Evolutionary conservation across 2,113 vertebrate genomes (phyloP), one percentile per base, ranked within the genome.

Genomic region (Pampusana beccarii): DNA sequence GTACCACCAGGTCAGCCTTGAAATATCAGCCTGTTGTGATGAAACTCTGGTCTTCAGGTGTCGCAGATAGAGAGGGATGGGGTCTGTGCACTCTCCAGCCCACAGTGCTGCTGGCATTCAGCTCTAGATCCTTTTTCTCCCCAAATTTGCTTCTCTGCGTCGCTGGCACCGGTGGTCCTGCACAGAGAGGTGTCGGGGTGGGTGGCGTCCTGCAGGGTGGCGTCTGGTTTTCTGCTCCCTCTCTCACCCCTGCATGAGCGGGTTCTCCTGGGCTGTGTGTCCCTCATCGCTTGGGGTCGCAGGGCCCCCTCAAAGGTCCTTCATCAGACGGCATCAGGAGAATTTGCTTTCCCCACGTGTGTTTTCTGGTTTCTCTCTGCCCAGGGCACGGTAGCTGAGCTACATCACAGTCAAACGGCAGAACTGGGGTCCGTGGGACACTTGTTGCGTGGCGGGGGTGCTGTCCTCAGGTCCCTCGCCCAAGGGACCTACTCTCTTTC

Each of bases 291-390:
- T 26, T n/a, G 46, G 56, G 58, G 33, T 16, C 69, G 17, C 23
- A 46, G 65, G 67, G 57, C 33, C 11, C 28, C 64, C 10, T 0
- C 7, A 50, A 40, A 89, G 20, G 80, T 67, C 24, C 25, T 66
- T 50, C 2, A 0, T 57, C 50, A 16, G 50, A 20, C 44, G 6
- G 67, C 25, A 12, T 25, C 1, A 0, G 33, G 7, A 51, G 61
- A 62, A 28, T 23, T 44, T 4, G 2, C 84, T 50, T 69, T 53
- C 29, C 23, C 62, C 10, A 3, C 7, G 46, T 5, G 42, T 46
- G 11, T 70, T 48, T 67, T n/a, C 73, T 23, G 2, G 29, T 34
- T 62, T 54, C 56, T 79, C 54, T 44, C 74, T 62, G 26, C 67
- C 53, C 61, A 14, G 57, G 56, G 54, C 9, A 11, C 38, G 19